phyloP scores from a whole-genome alignment of 2,888 invertebrate species.

The Hydriomena furcata region DNA sequence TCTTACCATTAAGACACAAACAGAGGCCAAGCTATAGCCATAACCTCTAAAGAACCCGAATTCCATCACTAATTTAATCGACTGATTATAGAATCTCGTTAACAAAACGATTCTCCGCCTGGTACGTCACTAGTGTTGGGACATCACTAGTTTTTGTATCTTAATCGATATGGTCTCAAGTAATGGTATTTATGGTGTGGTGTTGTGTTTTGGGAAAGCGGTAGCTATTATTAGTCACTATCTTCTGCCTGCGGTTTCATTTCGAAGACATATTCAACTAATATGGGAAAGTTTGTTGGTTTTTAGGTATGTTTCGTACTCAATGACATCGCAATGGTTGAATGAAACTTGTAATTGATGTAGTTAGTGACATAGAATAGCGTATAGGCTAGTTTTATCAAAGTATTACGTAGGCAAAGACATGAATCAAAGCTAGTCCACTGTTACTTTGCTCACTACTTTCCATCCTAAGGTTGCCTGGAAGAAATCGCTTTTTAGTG shows the following conservation, averaged over 20 bases:
- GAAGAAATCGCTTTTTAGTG: too few species aligned
- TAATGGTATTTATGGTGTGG: slow-evolving; percentile 8
- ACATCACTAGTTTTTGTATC: slow-evolving; percentile 51
- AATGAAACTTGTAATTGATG: too few species aligned
- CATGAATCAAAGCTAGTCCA: too few species aligned
- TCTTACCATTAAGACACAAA: slow-evolving; percentile 28
- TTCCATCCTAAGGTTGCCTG: too few species aligned
- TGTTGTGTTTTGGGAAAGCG: neutral
- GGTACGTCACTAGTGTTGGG: slow-evolving; percentile 39
- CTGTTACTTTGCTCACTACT: too few species aligned
- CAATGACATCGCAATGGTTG: too few species aligned
- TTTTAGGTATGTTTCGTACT: too few species aligned
- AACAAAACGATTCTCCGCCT: slow-evolving; percentile 35
- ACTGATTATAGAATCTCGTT: slow-evolving; percentile 37
- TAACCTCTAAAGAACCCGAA: slow-evolving; percentile 27
- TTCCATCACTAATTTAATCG: slow-evolving; percentile 42
- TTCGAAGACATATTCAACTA: too few species aligned
- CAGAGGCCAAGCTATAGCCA: slow-evolving; percentile 23
- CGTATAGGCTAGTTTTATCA: too few species aligned
- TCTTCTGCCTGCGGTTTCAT: neutral
- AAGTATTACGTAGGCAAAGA: too few species aligned
- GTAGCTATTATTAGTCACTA: neutral
- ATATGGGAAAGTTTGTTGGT: too few species aligned
- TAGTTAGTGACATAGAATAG: too few species aligned
- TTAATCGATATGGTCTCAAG: slow-evolving; percentile 53